Base-by-base conservation (phyloP, 1,140 invertebrate genomes). In the Drosophila equinoxialis region DNA sequence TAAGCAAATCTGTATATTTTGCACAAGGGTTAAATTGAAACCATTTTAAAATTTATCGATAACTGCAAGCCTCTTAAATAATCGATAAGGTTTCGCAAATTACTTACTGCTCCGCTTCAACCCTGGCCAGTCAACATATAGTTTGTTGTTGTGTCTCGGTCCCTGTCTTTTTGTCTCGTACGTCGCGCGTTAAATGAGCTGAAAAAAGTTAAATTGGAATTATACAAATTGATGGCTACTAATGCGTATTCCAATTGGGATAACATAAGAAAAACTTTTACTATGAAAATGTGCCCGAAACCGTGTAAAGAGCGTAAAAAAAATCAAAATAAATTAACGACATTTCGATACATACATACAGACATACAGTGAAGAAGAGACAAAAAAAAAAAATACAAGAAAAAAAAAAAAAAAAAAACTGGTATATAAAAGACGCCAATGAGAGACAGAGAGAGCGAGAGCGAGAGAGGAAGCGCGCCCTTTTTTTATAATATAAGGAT, bases 371-470 rank as follows among this genome's bases (percentile, higher is more conserved):
- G 68, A 54, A 30, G 42, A 73, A 66, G 71, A 76, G 70, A 75
- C 69, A 79, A 67, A 74, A 72, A 64, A 68, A 39, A 39, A 68
- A 39, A 39, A 39, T 11, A 74, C 65, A 79, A 67, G 68, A 70
- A 64, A 68, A 79, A 65, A 74, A 72, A 64, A 62, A 70, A 72
- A 61, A 68, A 77, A 87, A 86, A 89, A 87, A 89, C 83, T 87
- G 83, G 83, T 87, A 89, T 89, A 87, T 87, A 87, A 87, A 89
- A 89, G 77, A 83, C 83, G 84, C 84, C 83, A 77, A 77, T 76
- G 82, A 77, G 73, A 83, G 76, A 71, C 81, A 66, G 81, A 77
- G 73, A 59, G 76, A 70, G 67, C 77, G 64, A 68, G 65, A 71
- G 55, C 14, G 70, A 76, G 75, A 71, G 62, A 79, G 73, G 64